A percentile compares a stretch with the other conserved stretches of the same genome.
Conservation (phyloP, 23 tunicate genomes). For the Aplidium turbinatum region DNA sequence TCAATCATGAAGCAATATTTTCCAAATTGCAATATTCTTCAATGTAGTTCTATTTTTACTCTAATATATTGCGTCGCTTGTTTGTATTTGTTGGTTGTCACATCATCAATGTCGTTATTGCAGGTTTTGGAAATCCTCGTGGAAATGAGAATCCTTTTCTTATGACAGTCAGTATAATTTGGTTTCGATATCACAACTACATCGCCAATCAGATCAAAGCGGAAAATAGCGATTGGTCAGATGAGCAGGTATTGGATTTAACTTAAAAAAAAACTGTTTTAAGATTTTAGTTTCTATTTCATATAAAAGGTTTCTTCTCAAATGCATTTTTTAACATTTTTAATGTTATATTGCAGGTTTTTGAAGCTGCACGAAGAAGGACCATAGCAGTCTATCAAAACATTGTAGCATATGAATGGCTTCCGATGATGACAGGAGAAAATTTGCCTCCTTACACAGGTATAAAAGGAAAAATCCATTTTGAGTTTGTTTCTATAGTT, state of each 20-base stretch:
- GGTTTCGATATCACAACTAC: conserved; percentile 94
- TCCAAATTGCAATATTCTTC: no score
- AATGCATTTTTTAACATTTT: neutral
- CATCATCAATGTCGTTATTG: no score
- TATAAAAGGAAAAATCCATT: no score
- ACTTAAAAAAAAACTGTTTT: conserved; percentile 4
- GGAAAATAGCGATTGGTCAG: conserved; percentile 75
- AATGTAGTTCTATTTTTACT: no score
- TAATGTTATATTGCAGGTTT: conserved; percentile 50
- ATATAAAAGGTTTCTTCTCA: neutral
- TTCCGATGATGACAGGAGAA: conserved; percentile 44
- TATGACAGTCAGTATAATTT: conserved; percentile 71
- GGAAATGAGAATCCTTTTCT: conserved; percentile 94
- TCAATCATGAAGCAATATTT: no score
- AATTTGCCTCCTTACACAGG: conserved; percentile 59
- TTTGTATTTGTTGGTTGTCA: no score
- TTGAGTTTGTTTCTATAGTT: no score
- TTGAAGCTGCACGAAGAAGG: conserved; percentile 64
- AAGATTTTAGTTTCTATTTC: neutral
- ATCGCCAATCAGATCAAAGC: conserved; percentile 61
- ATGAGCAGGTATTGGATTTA: conserved; percentile 80
- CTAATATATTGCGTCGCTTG: no score
- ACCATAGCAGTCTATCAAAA: conserved; percentile 76
- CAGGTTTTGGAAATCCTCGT: conserved; percentile 89
- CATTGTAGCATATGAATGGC: conserved; percentile 73